Conservation (phyloP, 2,888 invertebrate species). For the Diaprepes abbreviatus region DNA sequence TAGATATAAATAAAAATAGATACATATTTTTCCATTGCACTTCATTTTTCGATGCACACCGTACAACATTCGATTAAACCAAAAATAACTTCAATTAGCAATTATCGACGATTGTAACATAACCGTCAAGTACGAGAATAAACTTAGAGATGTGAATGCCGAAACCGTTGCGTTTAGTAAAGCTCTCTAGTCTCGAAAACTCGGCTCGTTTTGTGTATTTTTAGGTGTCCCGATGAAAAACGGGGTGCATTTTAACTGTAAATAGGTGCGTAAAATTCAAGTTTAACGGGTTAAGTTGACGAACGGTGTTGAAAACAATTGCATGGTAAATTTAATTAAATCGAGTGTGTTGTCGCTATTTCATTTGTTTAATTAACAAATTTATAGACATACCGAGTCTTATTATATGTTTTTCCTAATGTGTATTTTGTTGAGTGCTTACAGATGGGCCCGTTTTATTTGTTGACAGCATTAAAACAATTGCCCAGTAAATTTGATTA, state of each 20-base stretch:
- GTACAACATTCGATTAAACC: slow-evolving; percentile 11
- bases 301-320: not conserved
- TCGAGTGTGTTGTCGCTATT: too few species aligned
- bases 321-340: not conserved
- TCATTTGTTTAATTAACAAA: too few species aligned
- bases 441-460: too few species aligned
- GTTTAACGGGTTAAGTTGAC: slow-evolving; percentile 24
- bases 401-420: too few species aligned
- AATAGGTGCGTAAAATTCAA: slow-evolving; percentile 52
- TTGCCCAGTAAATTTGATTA: too few species aligned
- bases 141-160: slow-evolving; percentile 53
- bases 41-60: not conserved
- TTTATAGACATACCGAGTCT: too few species aligned
- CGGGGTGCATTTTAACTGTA: slow-evolving; percentile 50
- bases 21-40: too few species aligned
- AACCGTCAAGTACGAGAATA: slow-evolving; percentile 54
- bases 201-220: slow-evolving; percentile 55
- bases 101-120: slow-evolving; percentile 49
- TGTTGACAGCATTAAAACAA: too few species aligned
- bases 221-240: slow-evolving; percentile 56
- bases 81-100: slow-evolving; percentile 49
- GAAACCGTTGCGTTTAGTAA: slow-evolving; percentile 52
- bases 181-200: slow-evolving; percentile 54
- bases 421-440: too few species aligned
- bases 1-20: too few species aligned